Conservation (phyloP, 1,140 invertebrate genomes). For the Calephelis nemesis region DNA sequence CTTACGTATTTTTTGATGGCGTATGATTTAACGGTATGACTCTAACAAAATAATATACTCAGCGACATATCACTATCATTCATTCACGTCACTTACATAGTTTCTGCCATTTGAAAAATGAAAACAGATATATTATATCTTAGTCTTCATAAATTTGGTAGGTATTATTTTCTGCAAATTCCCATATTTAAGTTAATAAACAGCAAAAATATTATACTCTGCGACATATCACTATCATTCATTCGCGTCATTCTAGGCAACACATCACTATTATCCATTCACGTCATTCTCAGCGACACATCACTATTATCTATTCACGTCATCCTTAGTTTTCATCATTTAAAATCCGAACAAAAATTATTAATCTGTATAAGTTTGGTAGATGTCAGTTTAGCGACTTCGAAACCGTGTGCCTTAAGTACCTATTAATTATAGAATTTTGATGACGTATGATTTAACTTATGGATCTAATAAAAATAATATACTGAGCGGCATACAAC, state of each 20-base stretch:
- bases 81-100: too few relatives aligned
- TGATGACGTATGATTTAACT: conserved; percentile 53
- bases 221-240: too few relatives aligned
- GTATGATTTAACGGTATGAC: conserved; percentile 40
- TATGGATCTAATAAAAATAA: too few relatives aligned
- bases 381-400: conserved; percentile 39
- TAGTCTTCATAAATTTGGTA: too few relatives aligned
- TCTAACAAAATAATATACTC: too few relatives aligned
- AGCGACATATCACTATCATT: too few relatives aligned
- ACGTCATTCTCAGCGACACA: too few relatives aligned
- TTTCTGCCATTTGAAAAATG: too few relatives aligned
- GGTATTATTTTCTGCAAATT: not conserved
- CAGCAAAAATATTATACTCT: too few relatives aligned
- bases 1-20: conserved; percentile 47
- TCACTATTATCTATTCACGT: not conserved
- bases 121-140: not conserved
- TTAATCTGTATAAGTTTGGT: conserved; percentile 9
- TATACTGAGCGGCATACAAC: too few relatives aligned
- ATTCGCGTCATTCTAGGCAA: too few relatives aligned
- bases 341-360: conserved; percentile 4
- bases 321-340: not conserved
- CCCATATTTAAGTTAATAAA: not conserved
- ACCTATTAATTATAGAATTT: conserved; percentile 53
- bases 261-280: too few relatives aligned
- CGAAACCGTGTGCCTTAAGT: conserved; percentile 34